These are phyloP conservation scores for Halocynthia roretzi DNA, from an alignment of 23 tunicate genomes.

Conservation along the genomic window DNA sequence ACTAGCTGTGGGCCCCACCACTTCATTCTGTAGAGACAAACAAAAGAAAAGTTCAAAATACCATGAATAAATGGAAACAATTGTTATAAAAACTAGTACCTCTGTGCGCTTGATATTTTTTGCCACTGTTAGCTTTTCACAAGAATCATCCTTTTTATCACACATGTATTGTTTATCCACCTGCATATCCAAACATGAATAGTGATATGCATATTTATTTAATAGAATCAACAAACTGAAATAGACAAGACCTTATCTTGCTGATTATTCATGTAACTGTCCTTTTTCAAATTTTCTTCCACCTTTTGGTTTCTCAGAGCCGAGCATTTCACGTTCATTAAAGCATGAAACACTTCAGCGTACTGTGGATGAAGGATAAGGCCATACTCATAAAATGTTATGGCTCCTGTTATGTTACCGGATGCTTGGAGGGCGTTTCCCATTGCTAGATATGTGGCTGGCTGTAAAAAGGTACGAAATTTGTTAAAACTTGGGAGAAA, in stretches of 20 bases:
- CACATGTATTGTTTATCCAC: too few relatives aligned
- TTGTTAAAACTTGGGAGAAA: not conserved
- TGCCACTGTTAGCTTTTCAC: too few relatives aligned
- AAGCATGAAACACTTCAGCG: conserved; percentile 58
- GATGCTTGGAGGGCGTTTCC: conserved; percentile 80
- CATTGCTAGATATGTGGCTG: conserved; percentile 75
- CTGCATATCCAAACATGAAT: too few relatives aligned
- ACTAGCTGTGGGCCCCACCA: too few relatives aligned
- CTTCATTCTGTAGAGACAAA: too few relatives aligned
- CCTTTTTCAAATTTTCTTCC: not conserved
- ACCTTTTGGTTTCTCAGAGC: not conserved
- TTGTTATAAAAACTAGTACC: too few relatives aligned
- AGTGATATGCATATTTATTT: too few relatives aligned
- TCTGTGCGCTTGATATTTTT: too few relatives aligned
- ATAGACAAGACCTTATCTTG: not conserved
- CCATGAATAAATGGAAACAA: too few relatives aligned
- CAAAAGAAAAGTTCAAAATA: too few relatives aligned
- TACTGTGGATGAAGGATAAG: conserved; percentile 59
- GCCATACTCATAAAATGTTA: conserved; percentile 79
- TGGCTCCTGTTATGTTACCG: conserved; percentile 75
- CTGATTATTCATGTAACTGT: too few relatives aligned
- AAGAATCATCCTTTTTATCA: too few relatives aligned
- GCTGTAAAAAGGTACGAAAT: conserved; percentile 22
- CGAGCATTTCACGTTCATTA: conserved; percentile 59
- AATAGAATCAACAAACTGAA: not conserved